Evolutionary conservation across 2,113 vertebrate genomes (phyloP).

Genomic region (Sinocyclocheilus rhinocerous): DNA sequence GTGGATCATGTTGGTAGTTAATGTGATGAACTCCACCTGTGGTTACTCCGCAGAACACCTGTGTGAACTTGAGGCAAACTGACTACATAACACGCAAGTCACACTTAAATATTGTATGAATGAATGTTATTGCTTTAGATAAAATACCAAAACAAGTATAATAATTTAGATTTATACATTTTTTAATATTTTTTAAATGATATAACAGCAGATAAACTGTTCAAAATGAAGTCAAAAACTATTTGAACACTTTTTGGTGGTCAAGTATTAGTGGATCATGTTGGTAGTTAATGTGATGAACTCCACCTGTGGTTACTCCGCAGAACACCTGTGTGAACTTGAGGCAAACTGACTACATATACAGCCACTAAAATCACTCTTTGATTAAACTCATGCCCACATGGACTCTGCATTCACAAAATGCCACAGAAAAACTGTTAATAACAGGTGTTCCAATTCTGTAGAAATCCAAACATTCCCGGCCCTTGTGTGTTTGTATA

Average conservation of each 20-base stretch:
- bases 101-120: not conserved
- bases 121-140: not conserved
- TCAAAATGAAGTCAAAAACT: not conserved
- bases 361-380: not conserved
- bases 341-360: not conserved
- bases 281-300: not conserved
- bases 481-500: not conserved
- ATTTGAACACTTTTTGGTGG: not conserved
- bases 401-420: not conserved
- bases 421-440: slow-evolving; percentile 7
- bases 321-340: not conserved
- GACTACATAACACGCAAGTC: not conserved
- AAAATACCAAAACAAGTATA: not conserved
- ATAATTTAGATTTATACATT: not conserved
- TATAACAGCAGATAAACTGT: not conserved
- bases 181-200: not conserved
- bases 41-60: not conserved
- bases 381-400: not conserved
- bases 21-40: not conserved
- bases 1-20: not conserved
- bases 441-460: not conserved
- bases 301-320: not conserved
- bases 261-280: not conserved
- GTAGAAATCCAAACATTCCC: not conserved
- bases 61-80: not conserved